Base-by-base conservation (phyloP, 2,113 vertebrate species). In the Gambusia holbrooki region DNA sequence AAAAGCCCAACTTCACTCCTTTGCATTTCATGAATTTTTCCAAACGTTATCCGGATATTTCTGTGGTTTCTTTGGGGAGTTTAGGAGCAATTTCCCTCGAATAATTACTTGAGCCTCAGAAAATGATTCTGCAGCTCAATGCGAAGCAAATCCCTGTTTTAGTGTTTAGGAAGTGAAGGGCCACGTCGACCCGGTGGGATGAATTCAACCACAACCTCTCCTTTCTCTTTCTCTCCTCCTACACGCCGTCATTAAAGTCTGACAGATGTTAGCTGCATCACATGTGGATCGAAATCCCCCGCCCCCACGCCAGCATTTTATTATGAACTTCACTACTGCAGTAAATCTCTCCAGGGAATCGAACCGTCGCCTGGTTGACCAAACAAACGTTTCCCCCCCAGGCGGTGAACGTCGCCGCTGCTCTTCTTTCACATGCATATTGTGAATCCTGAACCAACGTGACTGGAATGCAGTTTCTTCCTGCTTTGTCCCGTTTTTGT, bases 401-500 rank as follows among this genome's bases (percentile, higher is more conserved):
- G 89, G 79, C 42, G 3, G 71, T 17, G 32, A 71, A 60, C 74
- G 65, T 70, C 72, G 68, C 81, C 85, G 80, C 74, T 35, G 61
- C 78, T 85, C 76, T 70, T 77, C 79, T 89, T 90, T 91, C 84
- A 87, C 81, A 87, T 84, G 82, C 79, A 77, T 87, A 85, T 76
- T 81, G 79, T 80, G 80, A 84, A 87, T 82, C 85, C 78, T 90
- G 88, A 93, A 90, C 73, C 87, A 89, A 92, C 91, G 92, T 77
- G 90, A 91, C 71, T 85, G 89, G 86, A 93, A 90, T 90, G 86
- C 68, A 65, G 84, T 74, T 89, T 79, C 54, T 42, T 14, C 19
- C 27, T 68, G 70, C 48, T 92, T 60, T 58, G 45, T 48, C 40
- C 14, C 65, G 25, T 70, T 83, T 83, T 83, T 87, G 84, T 82